Percentiles rank a stretch among this genome's conserved stretches.
Evolutionary conservation across 2,113 vertebrate genomes (phyloP).

Genomic region (Boulengeromyrus knoepffleri): DNA sequence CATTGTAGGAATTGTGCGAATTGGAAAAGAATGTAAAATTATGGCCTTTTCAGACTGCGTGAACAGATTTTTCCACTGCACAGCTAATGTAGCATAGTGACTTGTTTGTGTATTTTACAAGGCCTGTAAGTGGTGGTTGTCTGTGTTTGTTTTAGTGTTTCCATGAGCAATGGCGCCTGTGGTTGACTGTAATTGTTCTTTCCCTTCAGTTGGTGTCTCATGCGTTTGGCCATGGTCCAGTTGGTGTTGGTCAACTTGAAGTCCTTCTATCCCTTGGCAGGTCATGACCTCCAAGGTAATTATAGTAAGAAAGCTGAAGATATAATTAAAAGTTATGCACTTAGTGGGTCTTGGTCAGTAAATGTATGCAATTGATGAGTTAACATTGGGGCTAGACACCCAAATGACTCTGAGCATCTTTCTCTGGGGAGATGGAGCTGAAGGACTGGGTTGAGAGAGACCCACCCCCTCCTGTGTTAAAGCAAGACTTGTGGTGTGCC

Average conservation of each 20-base stretch:
- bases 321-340: neutral
- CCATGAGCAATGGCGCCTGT: neutral
- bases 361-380: neutral
- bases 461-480: neutral
- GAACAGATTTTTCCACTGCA: neutral
- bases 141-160: neutral
- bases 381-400: neutral
- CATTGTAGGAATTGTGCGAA: neutral
- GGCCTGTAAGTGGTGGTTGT: neutral
- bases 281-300: conserved; percentile 93
- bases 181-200: conserved; percentile 18
- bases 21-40: neutral
- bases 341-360: neutral
- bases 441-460: neutral
- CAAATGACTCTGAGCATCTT: neutral
- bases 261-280: conserved; percentile 88
- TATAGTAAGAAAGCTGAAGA: neutral
- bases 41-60: neutral
- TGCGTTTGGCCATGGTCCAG: conserved; percentile 94
- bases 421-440: neutral
- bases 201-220: conserved; percentile 85
- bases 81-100: neutral
- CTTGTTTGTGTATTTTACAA: neutral
- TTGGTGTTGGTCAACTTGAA: conserved; percentile 87
- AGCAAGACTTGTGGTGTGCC: neutral